phyloP scores from a whole-genome alignment of 2,797 vertebrate genomes.

The Scolopax bukidnonensis region DNA sequence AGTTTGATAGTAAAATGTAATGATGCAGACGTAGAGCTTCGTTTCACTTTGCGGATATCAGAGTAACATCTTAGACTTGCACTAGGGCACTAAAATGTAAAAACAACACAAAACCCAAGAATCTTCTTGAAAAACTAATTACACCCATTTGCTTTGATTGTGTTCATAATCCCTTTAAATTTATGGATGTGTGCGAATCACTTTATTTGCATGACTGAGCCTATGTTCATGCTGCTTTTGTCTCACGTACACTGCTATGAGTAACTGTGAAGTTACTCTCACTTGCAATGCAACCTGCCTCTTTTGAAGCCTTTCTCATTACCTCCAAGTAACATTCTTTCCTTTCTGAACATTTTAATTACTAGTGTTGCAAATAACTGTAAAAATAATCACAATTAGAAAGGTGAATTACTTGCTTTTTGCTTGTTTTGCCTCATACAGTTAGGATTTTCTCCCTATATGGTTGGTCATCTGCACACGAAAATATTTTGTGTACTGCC shows the following conservation, averaged over 20 bases:
- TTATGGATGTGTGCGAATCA: background rate
- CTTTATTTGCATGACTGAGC: background rate
- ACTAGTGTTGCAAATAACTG: background rate
- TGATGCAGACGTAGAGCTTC: background rate
- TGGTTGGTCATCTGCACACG: rapidly evolving
- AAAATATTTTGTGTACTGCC: background rate
- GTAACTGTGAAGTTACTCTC: background rate
- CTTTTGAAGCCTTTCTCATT: background rate
- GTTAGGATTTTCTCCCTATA: background rate
- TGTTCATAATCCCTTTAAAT: background rate
- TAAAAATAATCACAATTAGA: background rate
- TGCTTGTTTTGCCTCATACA: background rate
- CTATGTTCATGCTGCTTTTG: background rate
- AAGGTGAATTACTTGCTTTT: background rate
- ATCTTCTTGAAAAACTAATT: background rate
- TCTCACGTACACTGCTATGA: background rate
- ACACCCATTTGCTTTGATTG: background rate
- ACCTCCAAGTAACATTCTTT: background rate
- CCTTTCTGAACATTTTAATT: background rate
- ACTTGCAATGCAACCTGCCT: background rate
- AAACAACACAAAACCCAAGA: background rate
- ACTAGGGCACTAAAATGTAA: background rate
- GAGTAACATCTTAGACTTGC: background rate
- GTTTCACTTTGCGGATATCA: background rate
- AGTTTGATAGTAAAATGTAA: background rate